Evolutionary conservation across 1,140 invertebrate species (phyloP).

Genomic region (Venustaconcha ellipsiformis): DNA sequence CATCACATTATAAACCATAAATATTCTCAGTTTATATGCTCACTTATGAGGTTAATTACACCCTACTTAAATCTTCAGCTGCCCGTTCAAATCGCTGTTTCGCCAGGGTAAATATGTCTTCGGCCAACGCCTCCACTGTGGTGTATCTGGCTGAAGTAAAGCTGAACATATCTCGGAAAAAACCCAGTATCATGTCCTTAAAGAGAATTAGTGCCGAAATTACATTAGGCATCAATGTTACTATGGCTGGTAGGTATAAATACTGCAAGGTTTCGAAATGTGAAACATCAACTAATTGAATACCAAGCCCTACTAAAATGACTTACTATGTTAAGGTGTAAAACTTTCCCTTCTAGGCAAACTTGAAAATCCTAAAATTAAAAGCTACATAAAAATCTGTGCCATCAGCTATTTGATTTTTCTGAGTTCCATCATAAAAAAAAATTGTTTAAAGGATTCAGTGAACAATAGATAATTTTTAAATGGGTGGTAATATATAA

Average conservation of each 20-base stretch:
- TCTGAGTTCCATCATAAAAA: too few relatives aligned
- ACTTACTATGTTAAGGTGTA: neutral
- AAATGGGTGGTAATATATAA: too few relatives aligned
- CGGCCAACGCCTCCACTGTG: constrained; percentile 79
- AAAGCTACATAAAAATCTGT: too few relatives aligned
- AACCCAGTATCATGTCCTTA: constrained; percentile 87
- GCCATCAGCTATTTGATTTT: too few relatives aligned
- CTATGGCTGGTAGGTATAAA: neutral
- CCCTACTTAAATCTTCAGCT: constrained; percentile 7
- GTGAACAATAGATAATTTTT: too few relatives aligned
- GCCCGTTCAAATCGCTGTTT: constrained; percentile 35
- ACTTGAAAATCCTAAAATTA: too few relatives aligned
- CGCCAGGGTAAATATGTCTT: constrained; percentile 49
- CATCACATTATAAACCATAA: too few relatives aligned
- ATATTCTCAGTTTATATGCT: too few relatives aligned
- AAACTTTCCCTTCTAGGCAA: neutral
- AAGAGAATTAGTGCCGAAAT: constrained; percentile 34
- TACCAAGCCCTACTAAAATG: neutral
- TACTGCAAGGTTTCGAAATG: neutral
- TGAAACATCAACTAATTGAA: neutral
- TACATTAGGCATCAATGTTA: too few relatives aligned
- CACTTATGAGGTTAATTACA: constrained; percentile 2
- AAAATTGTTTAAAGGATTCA: too few relatives aligned
- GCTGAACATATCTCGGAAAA: constrained; percentile 92
- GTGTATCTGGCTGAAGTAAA: constrained; percentile 92